phyloP scores from a whole-genome alignment of 2,113 vertebrate species.

The Solenodon paradoxus region DNA sequence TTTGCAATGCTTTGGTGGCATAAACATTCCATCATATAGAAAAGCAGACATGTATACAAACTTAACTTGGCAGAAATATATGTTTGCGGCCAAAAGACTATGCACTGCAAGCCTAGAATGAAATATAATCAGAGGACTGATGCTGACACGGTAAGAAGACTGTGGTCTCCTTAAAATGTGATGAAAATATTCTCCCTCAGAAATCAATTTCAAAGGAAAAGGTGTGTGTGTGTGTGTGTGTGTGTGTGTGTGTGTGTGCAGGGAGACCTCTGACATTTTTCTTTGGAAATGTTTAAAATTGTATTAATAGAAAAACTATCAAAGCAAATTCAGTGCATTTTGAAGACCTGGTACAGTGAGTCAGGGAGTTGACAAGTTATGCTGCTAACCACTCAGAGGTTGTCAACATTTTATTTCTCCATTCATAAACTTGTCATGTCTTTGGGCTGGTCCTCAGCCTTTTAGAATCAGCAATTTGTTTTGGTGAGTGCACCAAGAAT shows the following conservation, averaged over 20 bases:
- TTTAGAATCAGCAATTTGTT: slow-evolving; percentile 20
- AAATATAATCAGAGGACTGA: slow-evolving; percentile 61
- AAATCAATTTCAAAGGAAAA: slow-evolving; percentile 56
- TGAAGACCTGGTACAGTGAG: background rate
- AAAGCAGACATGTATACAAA: slow-evolving; percentile 50
- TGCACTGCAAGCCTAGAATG: slow-evolving; percentile 43
- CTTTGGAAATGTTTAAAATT: slow-evolving; percentile 32
- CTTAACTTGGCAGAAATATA: slow-evolving; percentile 64
- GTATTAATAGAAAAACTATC: background rate
- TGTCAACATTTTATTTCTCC: background rate
- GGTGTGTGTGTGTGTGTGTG: too few species aligned
- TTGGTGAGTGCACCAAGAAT: background rate
- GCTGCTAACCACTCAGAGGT: background rate
- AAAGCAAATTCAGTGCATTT: background rate
- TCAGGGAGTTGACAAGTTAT: background rate
- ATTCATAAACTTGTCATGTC: background rate
- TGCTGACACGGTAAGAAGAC: slow-evolving; percentile 52
- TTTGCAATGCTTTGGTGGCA: slow-evolving; percentile 48
- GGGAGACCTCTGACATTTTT: background rate
- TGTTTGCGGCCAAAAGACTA: slow-evolving; percentile 27
- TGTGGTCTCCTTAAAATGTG: slow-evolving; percentile 54
- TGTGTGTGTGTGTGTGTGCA: too few species aligned
- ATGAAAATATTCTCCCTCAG: slow-evolving; percentile 57
- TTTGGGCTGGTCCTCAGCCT: background rate
- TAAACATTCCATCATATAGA: slow-evolving; percentile 51